phyloP scores from a whole-genome alignment of 2,113 vertebrate species.

The Colossoma macropomum region DNA sequence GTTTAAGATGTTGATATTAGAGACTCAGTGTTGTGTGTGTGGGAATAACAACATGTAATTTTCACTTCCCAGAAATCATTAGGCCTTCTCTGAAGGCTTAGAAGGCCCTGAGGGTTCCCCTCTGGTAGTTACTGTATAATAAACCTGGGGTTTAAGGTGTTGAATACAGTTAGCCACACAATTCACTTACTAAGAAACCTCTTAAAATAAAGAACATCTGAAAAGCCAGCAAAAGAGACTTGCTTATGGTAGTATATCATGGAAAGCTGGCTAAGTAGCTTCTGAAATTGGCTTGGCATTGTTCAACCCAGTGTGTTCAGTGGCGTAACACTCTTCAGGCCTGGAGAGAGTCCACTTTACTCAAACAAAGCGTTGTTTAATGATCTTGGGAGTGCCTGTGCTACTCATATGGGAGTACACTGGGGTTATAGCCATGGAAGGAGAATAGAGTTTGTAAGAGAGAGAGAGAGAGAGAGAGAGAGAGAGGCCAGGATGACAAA shows the following conservation, averaged over 20 bases:
- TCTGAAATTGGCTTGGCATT: constrained; percentile 32
- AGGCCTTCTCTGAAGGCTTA: too few species aligned
- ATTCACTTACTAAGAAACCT: neutral
- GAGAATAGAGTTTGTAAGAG: constrained; percentile 34
- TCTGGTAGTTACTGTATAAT: neutral
- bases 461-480: constrained; percentile 34
- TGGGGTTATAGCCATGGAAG: constrained; percentile 30
- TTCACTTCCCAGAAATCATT: too few species aligned
- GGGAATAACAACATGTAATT: too few species aligned
- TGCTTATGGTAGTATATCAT: neutral
- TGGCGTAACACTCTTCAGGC: constrained; percentile 32
- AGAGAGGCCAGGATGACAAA: constrained; percentile 55
- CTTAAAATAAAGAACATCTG: neutral
- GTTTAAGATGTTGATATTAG: too few species aligned
- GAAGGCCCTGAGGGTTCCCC: too few species aligned
- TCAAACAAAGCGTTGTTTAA: constrained; percentile 28
- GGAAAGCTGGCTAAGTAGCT: constrained; percentile 21
- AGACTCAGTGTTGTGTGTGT: too few species aligned
- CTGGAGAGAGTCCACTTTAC: constrained; percentile 2
- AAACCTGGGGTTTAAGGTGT: neutral
- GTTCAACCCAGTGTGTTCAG: neutral
- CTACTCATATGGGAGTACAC: constrained; percentile 2
- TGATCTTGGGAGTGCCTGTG: constrained; percentile 21
- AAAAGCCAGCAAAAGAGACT: neutral
- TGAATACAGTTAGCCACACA: neutral